Evolutionary conservation across 2,888 invertebrate species (phyloP), one percentile per base, ranked within the genome.

Genomic region (Nomada fucata): DNA sequence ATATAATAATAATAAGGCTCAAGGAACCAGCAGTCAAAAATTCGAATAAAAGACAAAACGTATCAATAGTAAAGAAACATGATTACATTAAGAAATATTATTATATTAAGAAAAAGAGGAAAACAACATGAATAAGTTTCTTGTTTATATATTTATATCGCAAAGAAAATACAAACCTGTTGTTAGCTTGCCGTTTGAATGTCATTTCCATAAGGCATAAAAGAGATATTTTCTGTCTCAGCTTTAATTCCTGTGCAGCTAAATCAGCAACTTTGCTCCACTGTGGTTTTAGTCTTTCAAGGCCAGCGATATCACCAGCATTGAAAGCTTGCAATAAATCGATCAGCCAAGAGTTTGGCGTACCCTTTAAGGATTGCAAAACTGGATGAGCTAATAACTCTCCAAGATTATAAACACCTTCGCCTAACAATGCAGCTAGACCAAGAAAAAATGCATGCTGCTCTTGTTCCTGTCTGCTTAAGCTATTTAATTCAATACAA

Each of bases 141-240:
- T 36, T 36, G 36, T 36, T 36, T 36, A 36, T 7, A 36, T 7
- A 36, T 36, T 36, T 36, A 36, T 7, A 36, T 7, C 36, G 7
- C 42, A 15, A 55, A 47, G 7, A 20, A 53, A 69, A 63, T 50
- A 78, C 67, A 67, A 77, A 93, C 93, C 97, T 95, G 88, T 98
- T 96, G 68, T 97, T 97, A 0, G 98, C 97, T 0, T 98, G 97
- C 69, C 99, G 96, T 92, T 97, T 98, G 92, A 99, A 98, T 0
- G 99, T 98, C 98, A 99, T 98, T 97, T 99, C 98, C 99, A 99
- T 99, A 0, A 99, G 95, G 92, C 99, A 98, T 20, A 99, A 95
- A 26, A 99, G 95, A 0, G 98, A 98, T 82, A 99, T 98, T 94
- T 99, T 99, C 94, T 98, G 97, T 26, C 97, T 94, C 86, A 99